Evolutionary conservation across 2,888 invertebrate species (phyloP).

Genomic region (Hololepta plana): DNA sequence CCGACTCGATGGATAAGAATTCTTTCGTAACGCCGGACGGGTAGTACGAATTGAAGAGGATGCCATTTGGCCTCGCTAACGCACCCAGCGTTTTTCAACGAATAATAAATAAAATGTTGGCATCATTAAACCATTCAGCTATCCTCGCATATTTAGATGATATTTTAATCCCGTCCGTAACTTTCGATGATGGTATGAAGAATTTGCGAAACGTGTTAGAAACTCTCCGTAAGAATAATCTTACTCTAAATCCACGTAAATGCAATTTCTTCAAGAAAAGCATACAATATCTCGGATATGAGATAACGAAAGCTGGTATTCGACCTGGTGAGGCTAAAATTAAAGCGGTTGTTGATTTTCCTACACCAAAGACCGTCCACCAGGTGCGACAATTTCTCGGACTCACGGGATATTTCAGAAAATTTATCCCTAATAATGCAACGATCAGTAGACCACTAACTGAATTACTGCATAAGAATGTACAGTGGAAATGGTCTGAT

Average conservation of each 20-base stretch:
- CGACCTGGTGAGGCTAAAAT: conserved; percentile 13
- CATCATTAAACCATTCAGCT: conserved; percentile 2
- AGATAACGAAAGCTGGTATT: conserved; percentile 1
- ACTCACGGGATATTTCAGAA: conserved; percentile 14
- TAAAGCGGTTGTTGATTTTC: conserved; percentile 12
- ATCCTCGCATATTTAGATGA: conserved; percentile 9
- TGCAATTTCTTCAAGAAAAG: conserved; percentile 3
- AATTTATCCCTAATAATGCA: conserved; percentile 11
- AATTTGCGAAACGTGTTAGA: conserved; percentile 5
- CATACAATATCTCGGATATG: neutral
- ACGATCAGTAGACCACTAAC: conserved; percentile 1
- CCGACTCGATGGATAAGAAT: conserved; percentile 14
- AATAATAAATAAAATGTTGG: conserved; percentile 11
- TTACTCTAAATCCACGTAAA: conserved; percentile 4
- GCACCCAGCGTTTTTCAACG: conserved; percentile 18
- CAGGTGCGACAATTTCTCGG: conserved; percentile 16
- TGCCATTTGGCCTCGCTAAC: conserved; percentile 19
- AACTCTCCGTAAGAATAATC: neutral
- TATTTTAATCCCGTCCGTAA: conserved; percentile 5
- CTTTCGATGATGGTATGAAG: conserved; percentile 3
- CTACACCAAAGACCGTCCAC: conserved; percentile 12
- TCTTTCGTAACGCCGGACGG: conserved; percentile 17
- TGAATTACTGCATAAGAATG: neutral
- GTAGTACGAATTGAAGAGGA: conserved; percentile 15
- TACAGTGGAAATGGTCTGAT: conserved; percentile 1